A percentile compares a stretch with the other conserved stretches of the same genome.
phyloP scores from a whole-genome alignment of 2,797 vertebrate species.

The Sebastes steindachneri region DNA sequence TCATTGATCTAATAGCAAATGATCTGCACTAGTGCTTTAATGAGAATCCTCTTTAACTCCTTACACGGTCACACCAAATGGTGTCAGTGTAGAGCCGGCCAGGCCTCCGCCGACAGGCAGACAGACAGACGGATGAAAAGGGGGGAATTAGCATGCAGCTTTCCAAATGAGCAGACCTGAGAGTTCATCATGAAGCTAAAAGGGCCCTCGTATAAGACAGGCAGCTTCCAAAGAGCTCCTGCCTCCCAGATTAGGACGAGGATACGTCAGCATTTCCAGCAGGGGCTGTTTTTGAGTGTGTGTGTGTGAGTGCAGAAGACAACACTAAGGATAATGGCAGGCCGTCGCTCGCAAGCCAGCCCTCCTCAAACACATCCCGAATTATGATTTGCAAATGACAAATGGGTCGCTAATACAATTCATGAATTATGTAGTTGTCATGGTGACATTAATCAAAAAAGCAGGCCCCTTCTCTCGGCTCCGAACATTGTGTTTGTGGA shows the following conservation, averaged over 20 bases:
- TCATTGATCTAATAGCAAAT: slow-evolving; percentile 61
- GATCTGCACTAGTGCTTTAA: slow-evolving; percentile 49
- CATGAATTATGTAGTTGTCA: slow-evolving; percentile 88
- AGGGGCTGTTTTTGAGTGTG: slow-evolving; percentile 7
- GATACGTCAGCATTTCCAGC: slow-evolving; percentile 50
- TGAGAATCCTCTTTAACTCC: slow-evolving; percentile 50
- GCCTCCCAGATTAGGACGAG: slow-evolving; percentile 46
- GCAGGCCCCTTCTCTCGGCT: slow-evolving; percentile 62
- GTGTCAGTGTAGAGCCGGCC: slow-evolving; percentile 69
- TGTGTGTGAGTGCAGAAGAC: slow-evolving; percentile 29
- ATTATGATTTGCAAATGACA: slow-evolving; percentile 84
- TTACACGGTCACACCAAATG: slow-evolving; percentile 64
- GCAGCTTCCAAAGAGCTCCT: slow-evolving; percentile 37
- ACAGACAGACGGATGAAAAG: slow-evolving; percentile 21
- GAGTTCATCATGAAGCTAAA: slow-evolving; percentile 67
- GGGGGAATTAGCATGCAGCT: slow-evolving; percentile 57
- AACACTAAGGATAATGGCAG: slow-evolving; percentile 47
- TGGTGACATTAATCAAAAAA: slow-evolving; percentile 85
- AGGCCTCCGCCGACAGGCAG: slow-evolving; percentile 45
- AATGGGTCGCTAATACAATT: slow-evolving; percentile 85
- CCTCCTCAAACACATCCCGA: slow-evolving; percentile 65
- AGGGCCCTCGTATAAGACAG: slow-evolving; percentile 40
- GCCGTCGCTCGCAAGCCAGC: slow-evolving; percentile 10
- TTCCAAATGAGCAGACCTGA: slow-evolving; percentile 64
- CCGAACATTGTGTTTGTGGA: slow-evolving; percentile 81